Evolutionary conservation across 2,113 vertebrate genomes (phyloP).

Genomic region (Proteles cristata): DNA sequence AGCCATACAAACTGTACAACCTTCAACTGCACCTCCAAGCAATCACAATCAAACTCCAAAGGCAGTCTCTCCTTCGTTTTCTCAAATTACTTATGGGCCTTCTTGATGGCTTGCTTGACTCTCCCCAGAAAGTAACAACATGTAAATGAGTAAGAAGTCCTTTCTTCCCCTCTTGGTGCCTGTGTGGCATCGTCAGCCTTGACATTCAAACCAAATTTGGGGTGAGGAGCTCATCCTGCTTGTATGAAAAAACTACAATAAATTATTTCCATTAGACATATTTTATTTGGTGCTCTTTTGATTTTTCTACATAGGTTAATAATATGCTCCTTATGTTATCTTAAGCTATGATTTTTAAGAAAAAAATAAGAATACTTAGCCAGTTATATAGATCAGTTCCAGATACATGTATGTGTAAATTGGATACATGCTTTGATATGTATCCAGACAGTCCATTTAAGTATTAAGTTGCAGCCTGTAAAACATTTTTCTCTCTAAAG

Average conservation of each 20-base stretch:
- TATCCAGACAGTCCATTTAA: neutral
- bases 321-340: neutral
- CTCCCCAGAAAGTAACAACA: neutral
- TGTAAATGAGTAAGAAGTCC: neutral
- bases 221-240: too few relatives aligned
- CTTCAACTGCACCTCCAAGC: accelerated
- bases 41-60: neutral
- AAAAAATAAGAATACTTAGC: neutral
- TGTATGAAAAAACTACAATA: accelerated
- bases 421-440: neutral
- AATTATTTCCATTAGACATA: neutral
- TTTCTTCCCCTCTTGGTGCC: neutral
- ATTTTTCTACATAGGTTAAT: neutral
- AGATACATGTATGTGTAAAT: neutral
- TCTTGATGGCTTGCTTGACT: neutral
- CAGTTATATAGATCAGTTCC: neutral
- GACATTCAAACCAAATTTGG: neutral
- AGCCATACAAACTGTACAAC: neutral
- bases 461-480: neutral
- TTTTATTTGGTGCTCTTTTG: neutral
- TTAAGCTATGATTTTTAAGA: neutral
- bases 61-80: neutral
- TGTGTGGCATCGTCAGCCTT: neutral
- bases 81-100: neutral
- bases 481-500: neutral